Evolutionary conservation across 2,888 invertebrate genomes (phyloP).

Genomic region (Ypsolopha sequella): DNA sequence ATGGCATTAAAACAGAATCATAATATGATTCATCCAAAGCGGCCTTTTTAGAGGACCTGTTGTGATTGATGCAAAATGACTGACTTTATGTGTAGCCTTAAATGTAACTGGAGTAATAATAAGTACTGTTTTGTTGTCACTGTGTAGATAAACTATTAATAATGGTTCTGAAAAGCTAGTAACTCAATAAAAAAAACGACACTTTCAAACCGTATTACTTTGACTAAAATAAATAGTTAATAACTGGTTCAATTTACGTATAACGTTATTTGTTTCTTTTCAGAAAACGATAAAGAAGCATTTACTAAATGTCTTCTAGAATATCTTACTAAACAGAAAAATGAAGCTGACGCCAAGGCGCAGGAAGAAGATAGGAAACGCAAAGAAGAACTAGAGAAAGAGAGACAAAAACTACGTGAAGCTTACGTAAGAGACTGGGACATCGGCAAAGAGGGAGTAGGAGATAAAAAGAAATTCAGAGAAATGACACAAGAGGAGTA

Average conservation of each 20-base stretch:
- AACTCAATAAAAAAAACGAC: no score
- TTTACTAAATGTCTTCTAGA: conserved; percentile 49
- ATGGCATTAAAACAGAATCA: no score
- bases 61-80: no score
- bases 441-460: conserved; percentile 75
- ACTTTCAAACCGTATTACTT: neutral
- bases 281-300: conserved; percentile 46
- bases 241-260: neutral
- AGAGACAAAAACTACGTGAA: conserved; percentile 60
- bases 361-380: conserved; percentile 44
- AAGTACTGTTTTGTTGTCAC: no score
- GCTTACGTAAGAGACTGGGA: conserved; percentile 79
- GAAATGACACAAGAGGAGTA: conserved; percentile 84
- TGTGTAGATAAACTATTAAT: no score
- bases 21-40: no score
- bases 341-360: conserved; percentile 55
- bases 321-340: conserved; percentile 59
- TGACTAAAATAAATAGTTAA: neutral
- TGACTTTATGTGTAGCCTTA: no score
- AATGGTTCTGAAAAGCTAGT: no score
- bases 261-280: conserved; percentile 4
- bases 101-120: no score
- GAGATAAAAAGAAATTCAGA: conserved; percentile 52
- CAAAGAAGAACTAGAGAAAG: conserved; percentile 55
- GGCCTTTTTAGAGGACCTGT: no score